These are phyloP conservation scores for Galerucella pusilla DNA, from an alignment of 2,888 invertebrate genomes.

Conservation along the genomic window DNA sequence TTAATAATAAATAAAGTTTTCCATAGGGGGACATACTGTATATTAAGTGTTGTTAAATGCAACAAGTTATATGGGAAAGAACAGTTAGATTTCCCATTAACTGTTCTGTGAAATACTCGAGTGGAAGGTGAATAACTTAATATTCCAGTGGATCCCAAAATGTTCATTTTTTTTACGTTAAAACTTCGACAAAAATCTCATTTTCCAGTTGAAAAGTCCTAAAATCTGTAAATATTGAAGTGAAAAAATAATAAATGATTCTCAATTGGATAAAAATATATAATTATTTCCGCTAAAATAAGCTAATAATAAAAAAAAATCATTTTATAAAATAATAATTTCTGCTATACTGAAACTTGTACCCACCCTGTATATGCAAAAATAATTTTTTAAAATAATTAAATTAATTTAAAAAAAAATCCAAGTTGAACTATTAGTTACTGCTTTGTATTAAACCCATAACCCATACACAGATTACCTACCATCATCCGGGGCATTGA, in stretches of 20 bases:
- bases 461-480: background rate
- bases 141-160: background rate
- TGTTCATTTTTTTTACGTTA: background rate
- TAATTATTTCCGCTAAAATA: too few species aligned
- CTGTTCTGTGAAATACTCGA: slow-evolving; percentile 1
- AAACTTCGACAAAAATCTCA: background rate
- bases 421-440: background rate
- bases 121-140: background rate
- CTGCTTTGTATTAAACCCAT: background rate
- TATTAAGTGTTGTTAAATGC: background rate
- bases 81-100: slow-evolving; percentile 1
- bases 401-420: background rate
- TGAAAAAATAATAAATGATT: too few species aligned
- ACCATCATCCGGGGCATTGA: slow-evolving; percentile 10
- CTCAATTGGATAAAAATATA: too few species aligned
- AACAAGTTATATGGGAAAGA: background rate
- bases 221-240: too few species aligned
- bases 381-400: too few species aligned
- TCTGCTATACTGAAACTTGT: too few species aligned
- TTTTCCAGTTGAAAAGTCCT: background rate
- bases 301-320: too few species aligned
- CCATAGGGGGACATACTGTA: too few species aligned
- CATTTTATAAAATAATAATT: too few species aligned
- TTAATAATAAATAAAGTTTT: too few species aligned
- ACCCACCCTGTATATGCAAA: too few species aligned